Conservation (phyloP, 2,888 invertebrate species). For the Meloe dianella region DNA sequence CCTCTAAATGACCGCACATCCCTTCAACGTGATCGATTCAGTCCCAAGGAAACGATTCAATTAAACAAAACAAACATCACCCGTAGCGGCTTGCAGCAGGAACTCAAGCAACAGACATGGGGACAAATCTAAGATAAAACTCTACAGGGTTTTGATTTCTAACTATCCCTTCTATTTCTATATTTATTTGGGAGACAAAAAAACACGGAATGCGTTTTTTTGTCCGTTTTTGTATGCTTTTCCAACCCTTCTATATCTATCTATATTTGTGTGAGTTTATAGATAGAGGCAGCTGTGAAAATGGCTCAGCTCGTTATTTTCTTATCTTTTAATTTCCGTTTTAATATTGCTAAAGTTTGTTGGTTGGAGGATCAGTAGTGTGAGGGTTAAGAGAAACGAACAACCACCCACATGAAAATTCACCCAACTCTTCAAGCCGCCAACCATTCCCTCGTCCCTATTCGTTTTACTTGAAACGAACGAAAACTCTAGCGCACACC, state of each 20-base stretch:
- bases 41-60: constrained; percentile 25
- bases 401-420: constrained; percentile 39
- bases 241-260: not conserved
- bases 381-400: constrained; percentile 13
- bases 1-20: not conserved
- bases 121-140: not conserved
- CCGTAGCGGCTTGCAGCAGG: not conserved
- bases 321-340: constrained; percentile 62
- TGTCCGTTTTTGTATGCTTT: not conserved
- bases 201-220: not conserved
- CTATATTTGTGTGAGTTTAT: not conserved
- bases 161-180: not conserved
- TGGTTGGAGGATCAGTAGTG: constrained; percentile 14
- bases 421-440: constrained; percentile 5
- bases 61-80: constrained; percentile 29
- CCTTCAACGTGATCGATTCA: constrained; percentile 21
- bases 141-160: not conserved
- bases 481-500: constrained; percentile 6
- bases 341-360: constrained; percentile 56
- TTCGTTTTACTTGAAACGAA: constrained; percentile 3
- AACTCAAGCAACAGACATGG: not conserved
- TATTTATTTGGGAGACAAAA: not conserved
- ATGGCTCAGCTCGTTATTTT: constrained; percentile 50
- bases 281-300: constrained; percentile 12
- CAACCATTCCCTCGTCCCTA: not conserved